Evolutionary conservation across 2,113 vertebrate genomes (phyloP), one percentile per base, ranked within the genome.

Genomic region (Pica pica): DNA sequence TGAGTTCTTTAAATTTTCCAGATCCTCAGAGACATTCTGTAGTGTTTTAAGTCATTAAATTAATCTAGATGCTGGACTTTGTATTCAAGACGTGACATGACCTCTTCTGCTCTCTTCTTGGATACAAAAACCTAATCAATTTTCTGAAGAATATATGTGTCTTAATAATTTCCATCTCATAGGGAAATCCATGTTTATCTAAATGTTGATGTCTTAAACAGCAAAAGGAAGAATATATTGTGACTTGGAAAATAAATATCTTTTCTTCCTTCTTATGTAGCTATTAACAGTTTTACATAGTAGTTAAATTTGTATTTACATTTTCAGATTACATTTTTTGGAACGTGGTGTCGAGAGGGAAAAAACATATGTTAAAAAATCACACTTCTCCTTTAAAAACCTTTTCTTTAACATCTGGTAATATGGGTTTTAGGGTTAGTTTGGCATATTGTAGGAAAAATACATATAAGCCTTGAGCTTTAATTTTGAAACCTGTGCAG

Each of bases 31-130:
- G 37, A 95, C 41, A 64, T 91, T 93, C 70, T 91, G 39, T 88
- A 42, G 80, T 77, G 79, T 91, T 95, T 89, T 68, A 94, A 96
- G 50, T 93, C 83, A 93, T 97, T 92, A 77, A 91, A 91, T 90
- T 46, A 85, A 50, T n/a, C 56, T 52, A 60, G 60, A 35, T 89
- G 63, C 56, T 96, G 64, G 79, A 95, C 94, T 90, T 96, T 39
- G 56, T 86, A 68, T 93, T 95, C 80, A 63, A 47, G 89, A 67
- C 44, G 52, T 91, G 77, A 89, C 84, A 67, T 78, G 68, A 41
- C 84, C 64, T 65, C 26, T 80, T 96, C 81, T 95, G 52, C 90
- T 96, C 35, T 92, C 86, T 80, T 91, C 91, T 95, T 96, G 89
- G 71, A 70, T 65, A 95, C 50, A 79, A 93, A 93, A 95, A 94